Base-by-base conservation (phyloP, 37 sponge, comb jelly and placozoan genomes). In the Bolinopsis microptera region DNA sequence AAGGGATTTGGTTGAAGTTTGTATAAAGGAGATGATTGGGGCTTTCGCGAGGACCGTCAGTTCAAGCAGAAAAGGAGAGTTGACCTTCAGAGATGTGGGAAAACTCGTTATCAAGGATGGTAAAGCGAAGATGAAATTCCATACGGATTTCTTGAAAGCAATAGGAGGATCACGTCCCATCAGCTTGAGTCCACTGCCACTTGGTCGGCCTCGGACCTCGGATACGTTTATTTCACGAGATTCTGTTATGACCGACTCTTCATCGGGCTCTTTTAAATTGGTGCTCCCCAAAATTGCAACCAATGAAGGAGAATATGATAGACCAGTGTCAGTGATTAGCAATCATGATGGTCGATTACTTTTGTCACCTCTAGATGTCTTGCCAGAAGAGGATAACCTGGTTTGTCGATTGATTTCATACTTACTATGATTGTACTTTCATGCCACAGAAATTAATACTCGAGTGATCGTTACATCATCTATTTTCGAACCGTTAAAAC, bases 111-210 rank as follows among this genome's bases (percentile, higher is more conserved):
- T 97, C 31, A 38, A 76, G 30, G 95, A 95, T 23, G 69, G 83
- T 1, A 97, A 94, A 76, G 96, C 93, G 41, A 95, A 96, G 39
- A 96, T 97, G 97, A 96, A 94, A 69, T 97, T 97, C 48, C 95
- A 92, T 92, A 93, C 93, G 48, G 96, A 96, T 0, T 97, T 97
- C 39, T 94, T 97, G 25, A 30, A 18, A 34, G 24, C 24, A 40
- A 86, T 86, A 26, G 90, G 26, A 1, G 35, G 35, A 28, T 41
- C 61, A 23, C 22, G 35, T 23, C 27, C 23, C 1, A 28, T 86
- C 30, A 39, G 36, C 31, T 67, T 92, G 80, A 77, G 18, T 5
- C 90, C 90, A 24, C 32, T 86, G 0, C 27, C 90, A 24, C 27
- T 39, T 0, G 90, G 61, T 1, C 32, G 90, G 39, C 90, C 90